Evolutionary conservation across 2,888 invertebrate species (phyloP).

Genomic region (Orgyia antiqua): DNA sequence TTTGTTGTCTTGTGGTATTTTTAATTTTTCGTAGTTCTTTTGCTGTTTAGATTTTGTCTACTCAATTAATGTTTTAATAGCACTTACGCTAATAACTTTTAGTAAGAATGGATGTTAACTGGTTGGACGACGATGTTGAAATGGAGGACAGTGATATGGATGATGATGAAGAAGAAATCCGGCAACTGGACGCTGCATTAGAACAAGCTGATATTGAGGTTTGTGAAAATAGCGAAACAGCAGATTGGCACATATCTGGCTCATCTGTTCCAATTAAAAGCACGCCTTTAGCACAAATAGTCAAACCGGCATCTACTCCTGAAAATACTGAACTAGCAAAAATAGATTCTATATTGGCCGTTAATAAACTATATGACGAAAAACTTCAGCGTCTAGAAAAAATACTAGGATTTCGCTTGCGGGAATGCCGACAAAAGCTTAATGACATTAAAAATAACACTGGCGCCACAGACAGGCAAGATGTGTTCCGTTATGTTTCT

Average conservation of each 20-base stretch:
- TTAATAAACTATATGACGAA: constrained; percentile 56
- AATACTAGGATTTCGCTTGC: constrained; percentile 38
- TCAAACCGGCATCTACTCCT: background rate
- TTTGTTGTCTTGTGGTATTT: too few relatives aligned
- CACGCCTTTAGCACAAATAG: too few relatives aligned
- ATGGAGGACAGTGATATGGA: constrained; percentile 2
- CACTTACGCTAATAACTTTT: too few relatives aligned
- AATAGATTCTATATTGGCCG: constrained; percentile 42
- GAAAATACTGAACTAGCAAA: constrained; percentile 10
- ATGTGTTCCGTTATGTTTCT: constrained; percentile 42
- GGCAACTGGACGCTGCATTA: constrained; percentile 4
- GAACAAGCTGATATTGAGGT: constrained; percentile 6
- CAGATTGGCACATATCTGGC: background rate
- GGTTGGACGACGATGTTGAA: background rate
- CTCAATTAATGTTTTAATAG: too few relatives aligned
- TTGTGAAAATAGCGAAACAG: constrained; percentile 1
- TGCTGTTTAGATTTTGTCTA: too few relatives aligned
- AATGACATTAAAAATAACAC: constrained; percentile 22
- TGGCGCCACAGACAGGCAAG: constrained; percentile 17
- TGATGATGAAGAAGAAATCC: constrained; percentile 9
- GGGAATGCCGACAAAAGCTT: constrained; percentile 49
- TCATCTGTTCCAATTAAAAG: background rate
- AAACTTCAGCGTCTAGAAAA: constrained; percentile 46
- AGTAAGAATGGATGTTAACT: too few relatives aligned
- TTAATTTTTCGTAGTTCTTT: too few relatives aligned